Evolutionary conservation across 2,797 vertebrate genomes (phyloP), one percentile per base, ranked within the genome.

Genomic region (Phylloscopus collybita): DNA sequence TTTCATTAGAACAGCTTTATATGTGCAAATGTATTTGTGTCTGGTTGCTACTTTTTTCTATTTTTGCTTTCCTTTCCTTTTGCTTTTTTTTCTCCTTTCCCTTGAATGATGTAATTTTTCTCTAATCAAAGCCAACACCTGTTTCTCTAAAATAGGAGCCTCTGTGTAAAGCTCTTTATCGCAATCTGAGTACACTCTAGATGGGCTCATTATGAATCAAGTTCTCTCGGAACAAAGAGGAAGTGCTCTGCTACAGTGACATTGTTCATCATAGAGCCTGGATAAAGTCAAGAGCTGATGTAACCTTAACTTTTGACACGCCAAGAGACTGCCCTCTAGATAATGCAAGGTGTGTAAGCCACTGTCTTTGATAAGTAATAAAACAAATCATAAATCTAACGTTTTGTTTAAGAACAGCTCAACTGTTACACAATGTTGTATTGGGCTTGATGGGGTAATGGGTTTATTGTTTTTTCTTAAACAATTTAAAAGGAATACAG

Each of bases 1-100:
- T 98, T 98, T 98, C 98, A 98, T 99, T 98, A 98, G 98, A 98
- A 98, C 93, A 97, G 98, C 98, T 98, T 98, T 98, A 97, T 98
- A 98, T 98, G 98, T 98, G 98, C 97, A 98, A 98, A 98, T 98
- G 98, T 97, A 98, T 98, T 98, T 98, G 97, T 97, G 98, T 98
- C 98, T 98, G 97, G 97, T 98, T 98, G 97, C 97, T 98, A 98
- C 97, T 97, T 97, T 97, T 97, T 93, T 92, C 74, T 84, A 73
- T 94, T 97, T 97, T 96, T 92, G 87, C 92, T 82, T 91, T 97
- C 95, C 81, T 94, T 95, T 96, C 87, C 86, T 61, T 92, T 96
- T 96, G 51, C 84, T 96, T 95, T 96, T 88, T 90, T 92, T 76
- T 38, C 34, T 95, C 64, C 80, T 96, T 93, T 95, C 81, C 88